Base-by-base conservation (phyloP, 2,797 vertebrate genomes). In the Mormyrus proboscirostris region DNA sequence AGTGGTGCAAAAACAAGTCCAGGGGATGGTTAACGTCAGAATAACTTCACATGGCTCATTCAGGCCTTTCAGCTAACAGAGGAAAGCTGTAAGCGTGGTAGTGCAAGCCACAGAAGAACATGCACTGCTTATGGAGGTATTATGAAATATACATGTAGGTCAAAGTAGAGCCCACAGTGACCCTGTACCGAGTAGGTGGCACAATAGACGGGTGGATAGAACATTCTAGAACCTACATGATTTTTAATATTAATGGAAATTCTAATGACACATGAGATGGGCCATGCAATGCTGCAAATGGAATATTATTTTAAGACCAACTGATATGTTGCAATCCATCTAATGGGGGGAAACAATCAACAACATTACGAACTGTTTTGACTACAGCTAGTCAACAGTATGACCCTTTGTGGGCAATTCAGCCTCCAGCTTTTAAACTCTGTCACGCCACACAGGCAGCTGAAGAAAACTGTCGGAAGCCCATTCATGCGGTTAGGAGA, bases 1-100 rank as follows among this genome's bases (percentile, higher is more conserved):
- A 89, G 55, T 82, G 84, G 88, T 88, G 38, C 87, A 62, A 89
- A 65, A 90, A 88, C 86, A 90, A 90, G 51, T 90, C 65, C 87
- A 85, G 87, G 53, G 53, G 29, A 49, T 38, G 22, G 51, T 86
- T 86, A 86, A 59, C 25, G 38, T 49, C 86, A 85, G 82, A 59
- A n/a, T 38, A 16, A 5, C 33, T 49, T 84, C 73, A 79, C 14
- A 5, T 50, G 41, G 41, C 47, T 50, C 82, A 7, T 57, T 29
- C 50, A 14, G 51, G 50, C 51, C 49, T 44, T 47, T 79, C 25
- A n/a, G 25, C 16, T 53, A 29, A 88, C 12, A 41, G n/a, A 51
- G 65, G 50, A 83, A 59, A 83, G 51, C 88, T 44, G 88, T 25
- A 47, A 79, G 47, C 29, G 12, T 29, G 22, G 33, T 9, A 6